Base-by-base conservation (phyloP, 2,113 vertebrate genomes). In the Rhombomys opimus region DNA sequence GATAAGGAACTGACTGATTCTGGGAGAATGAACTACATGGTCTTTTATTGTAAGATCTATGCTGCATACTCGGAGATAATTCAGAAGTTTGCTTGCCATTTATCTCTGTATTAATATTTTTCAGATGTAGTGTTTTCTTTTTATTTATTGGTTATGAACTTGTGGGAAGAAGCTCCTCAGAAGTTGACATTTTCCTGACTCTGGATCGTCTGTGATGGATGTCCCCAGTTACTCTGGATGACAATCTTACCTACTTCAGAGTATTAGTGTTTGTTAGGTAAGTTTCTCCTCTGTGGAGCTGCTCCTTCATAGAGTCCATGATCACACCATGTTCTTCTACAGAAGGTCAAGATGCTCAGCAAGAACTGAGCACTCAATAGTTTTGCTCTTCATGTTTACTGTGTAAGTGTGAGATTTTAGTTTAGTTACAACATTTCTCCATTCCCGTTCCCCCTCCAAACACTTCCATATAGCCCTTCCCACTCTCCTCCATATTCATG, bases 281-380 rank as follows among this genome's bases (percentile, higher is more conserved):
- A 17, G 2, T 81, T 86, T 63, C 38, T 87, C 5, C 52, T 75
- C 32, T 30, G 0, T n/a, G 30, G 35, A 73, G 38, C 23, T 63
- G 5, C 14, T 22, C 0, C 41, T n/a, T 76, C 61, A 6, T 3
- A 1, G 10, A 84, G 3, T 41, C 22, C 18, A 5, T 5, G n/a
- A 78, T 78, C 30, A 22, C 30, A 27, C 2, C 5, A 1, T 52
- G 57, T 2, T 18, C 38, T 27, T 50, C 18, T 57, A 15, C 35
- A 86, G 35, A 38, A 68, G 50, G 27, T 54, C 50, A 68, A 22
- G 20, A 11, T 4, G 3, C 2, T 1, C 9, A 59, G 57, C 7
- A 8, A 67, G 0, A 54, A 1, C 5, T 63, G 59, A 50, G n/a
- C 7, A 4, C 10, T 50, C 14, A 23, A 67, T 52, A 87, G 3